Evolutionary conservation across 2,113 vertebrate species (phyloP).

Genomic region (Sinosuthora webbiana): DNA sequence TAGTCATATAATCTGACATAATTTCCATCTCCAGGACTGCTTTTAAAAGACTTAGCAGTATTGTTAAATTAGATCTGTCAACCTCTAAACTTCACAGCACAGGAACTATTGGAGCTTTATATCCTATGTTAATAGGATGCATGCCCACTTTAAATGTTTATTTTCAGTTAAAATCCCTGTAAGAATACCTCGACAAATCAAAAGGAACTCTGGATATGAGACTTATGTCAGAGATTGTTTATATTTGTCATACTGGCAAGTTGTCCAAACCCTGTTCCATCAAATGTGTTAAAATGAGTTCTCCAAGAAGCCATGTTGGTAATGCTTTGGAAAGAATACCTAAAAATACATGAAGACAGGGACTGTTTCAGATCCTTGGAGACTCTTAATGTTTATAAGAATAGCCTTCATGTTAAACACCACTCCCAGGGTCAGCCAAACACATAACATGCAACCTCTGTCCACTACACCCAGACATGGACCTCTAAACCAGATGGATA

Average conservation of each 20-base stretch:
- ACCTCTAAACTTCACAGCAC: neutral
- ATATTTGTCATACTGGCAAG: neutral
- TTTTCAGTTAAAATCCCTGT: neutral
- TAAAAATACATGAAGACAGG: neutral
- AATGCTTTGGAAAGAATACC: neutral
- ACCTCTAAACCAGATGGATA: neutral
- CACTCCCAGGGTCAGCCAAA: neutral
- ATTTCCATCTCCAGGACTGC: neutral
- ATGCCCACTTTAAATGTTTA: neutral
- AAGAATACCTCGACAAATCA: neutral
- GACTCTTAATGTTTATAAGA: neutral
- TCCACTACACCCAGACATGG: neutral
- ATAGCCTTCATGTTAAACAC: neutral
- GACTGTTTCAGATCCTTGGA: neutral
- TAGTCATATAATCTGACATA: neutral
- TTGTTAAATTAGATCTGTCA: neutral
- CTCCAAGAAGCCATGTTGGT: neutral
- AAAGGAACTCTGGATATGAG: neutral
- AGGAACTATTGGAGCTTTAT: neutral
- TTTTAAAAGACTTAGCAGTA: neutral
- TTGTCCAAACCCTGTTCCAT: neutral
- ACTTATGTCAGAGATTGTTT: neutral
- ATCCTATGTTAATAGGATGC: neutral
- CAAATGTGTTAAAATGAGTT: neutral
- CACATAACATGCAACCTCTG: neutral